Conservation (phyloP, 2,888 invertebrate species). For the Chaetogeoica ovagalla region DNA sequence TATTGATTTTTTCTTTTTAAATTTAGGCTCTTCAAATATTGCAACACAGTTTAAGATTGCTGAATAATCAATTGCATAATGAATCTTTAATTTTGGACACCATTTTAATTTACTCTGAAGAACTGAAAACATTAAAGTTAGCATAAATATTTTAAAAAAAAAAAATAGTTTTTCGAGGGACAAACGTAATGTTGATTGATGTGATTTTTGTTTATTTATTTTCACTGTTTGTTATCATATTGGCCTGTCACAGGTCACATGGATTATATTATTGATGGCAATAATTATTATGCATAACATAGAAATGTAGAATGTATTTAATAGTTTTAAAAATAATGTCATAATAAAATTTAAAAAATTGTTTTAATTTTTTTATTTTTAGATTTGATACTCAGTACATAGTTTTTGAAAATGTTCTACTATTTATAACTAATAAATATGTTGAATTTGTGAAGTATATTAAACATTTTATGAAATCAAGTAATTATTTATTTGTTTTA, state of each 20-base stretch:
- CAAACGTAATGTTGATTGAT: no score
- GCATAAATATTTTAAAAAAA: no score
- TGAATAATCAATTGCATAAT: conserved; percentile 8
- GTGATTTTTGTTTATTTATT: no score
- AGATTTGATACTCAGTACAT: conserved; percentile 23
- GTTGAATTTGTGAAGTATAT: conserved; percentile 28
- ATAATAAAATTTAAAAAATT: neutral
- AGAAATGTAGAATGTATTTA: no score
- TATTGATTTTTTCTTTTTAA: neutral
- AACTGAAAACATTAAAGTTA: conserved; percentile 32
- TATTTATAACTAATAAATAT: conserved; percentile 33
- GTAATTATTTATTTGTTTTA: conserved; percentile 10
- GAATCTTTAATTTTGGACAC: conserved; percentile 23
- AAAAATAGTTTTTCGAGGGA: neutral
- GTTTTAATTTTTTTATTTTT: neutral
- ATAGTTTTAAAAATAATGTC: no score
- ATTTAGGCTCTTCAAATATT: conserved; percentile 14
- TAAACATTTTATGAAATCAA: conserved; percentile 21
- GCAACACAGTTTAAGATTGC: conserved; percentile 18
- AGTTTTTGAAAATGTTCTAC: conserved; percentile 34
- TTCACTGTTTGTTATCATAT: no score
- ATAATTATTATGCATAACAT: no score
- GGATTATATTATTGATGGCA: no score
- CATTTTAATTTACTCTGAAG: conserved; percentile 14
- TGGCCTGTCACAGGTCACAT: no score